A percentile compares a stretch with the other conserved stretches of the same genome.
Evolutionary conservation across 2,888 invertebrate genomes (phyloP).

Genomic region (Liodrosophila aerea): DNA sequence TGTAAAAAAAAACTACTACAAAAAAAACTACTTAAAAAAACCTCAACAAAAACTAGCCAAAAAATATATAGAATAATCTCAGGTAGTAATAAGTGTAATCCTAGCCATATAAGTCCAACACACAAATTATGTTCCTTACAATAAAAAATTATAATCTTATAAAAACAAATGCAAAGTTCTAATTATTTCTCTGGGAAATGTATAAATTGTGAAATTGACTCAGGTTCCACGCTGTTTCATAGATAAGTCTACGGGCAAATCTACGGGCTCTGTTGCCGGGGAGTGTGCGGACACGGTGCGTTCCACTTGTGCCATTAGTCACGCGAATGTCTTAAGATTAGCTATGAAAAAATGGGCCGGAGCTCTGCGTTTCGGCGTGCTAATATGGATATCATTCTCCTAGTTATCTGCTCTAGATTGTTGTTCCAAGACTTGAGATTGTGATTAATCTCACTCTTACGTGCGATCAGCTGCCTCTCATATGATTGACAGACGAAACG

Average conservation of each 20-base stretch:
- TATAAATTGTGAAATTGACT: constrained; percentile 43
- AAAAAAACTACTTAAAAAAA: constrained; percentile 31
- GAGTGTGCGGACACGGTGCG: constrained; percentile 1
- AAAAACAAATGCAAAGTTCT: constrained; percentile 24
- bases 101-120: constrained; percentile 25
- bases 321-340: constrained; percentile 31
- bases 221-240: constrained; percentile 6
- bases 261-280: background rate
- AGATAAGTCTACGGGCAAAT: constrained; percentile 41
- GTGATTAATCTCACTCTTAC: background rate
- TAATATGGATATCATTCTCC: constrained; percentile 1
- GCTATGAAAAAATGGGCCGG: constrained; percentile 1
- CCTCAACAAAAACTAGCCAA: constrained; percentile 30
- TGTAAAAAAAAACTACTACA: constrained; percentile 32
- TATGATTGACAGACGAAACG: constrained; percentile 8
- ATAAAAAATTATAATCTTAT: constrained; percentile 4
- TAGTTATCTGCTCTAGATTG: no score
- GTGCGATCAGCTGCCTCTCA: constrained; percentile 8
- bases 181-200: constrained; percentile 13
- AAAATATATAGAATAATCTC: constrained; percentile 55
- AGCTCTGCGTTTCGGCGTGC: background rate
- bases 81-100: constrained; percentile 43
- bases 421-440: constrained; percentile 19
- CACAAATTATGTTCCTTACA: constrained; percentile 37
- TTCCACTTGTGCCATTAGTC: constrained; percentile 24